A percentile compares a stretch with the other conserved stretches of the same genome.
Conservation (phyloP, 1,140 invertebrate species). For the Monochamus saltuarius region DNA sequence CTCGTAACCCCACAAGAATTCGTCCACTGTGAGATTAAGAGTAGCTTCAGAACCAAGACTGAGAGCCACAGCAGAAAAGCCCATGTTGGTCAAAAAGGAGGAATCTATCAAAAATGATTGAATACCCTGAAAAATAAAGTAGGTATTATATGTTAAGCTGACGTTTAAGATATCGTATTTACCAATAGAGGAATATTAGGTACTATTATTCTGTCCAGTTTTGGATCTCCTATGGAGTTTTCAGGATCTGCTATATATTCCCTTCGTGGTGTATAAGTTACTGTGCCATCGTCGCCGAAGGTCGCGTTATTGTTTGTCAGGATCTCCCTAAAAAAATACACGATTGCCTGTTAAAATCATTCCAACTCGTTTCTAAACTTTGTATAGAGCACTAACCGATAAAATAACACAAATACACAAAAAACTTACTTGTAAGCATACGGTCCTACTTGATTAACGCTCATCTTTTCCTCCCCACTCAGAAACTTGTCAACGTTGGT, state of each 20-base stretch:
- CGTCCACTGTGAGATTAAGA: slow-evolving; percentile 66
- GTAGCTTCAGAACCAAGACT: slow-evolving; percentile 68
- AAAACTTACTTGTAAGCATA: slow-evolving; percentile 78
- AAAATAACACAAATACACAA: background rate
- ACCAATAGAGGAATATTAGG: slow-evolving; percentile 82
- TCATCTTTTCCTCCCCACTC: slow-evolving; percentile 67
- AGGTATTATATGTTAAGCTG: slow-evolving; percentile 3
- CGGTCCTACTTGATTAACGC: slow-evolving; percentile 76
- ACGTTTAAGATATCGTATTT: slow-evolving; percentile 40
- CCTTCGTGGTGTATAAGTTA: slow-evolving; percentile 72
- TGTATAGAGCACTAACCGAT: too few relatives aligned
- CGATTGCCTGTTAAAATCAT: too few relatives aligned
- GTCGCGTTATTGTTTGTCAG: slow-evolving; percentile 67
- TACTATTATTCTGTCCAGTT: slow-evolving; percentile 64
- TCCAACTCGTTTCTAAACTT: too few relatives aligned
- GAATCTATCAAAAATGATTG: slow-evolving; percentile 59
- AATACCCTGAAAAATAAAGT: slow-evolving; percentile 59
- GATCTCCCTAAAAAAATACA: slow-evolving; percentile 60
- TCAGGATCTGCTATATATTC: slow-evolving; percentile 66
- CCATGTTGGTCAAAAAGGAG: slow-evolving; percentile 63
- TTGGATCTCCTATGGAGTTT: slow-evolving; percentile 67
- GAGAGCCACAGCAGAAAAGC: slow-evolving; percentile 62
- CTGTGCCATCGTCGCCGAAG: slow-evolving; percentile 67
- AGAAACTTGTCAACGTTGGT: slow-evolving; percentile 76
- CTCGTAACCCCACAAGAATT: slow-evolving; percentile 85